Evolutionary conservation across 2,113 vertebrate genomes (phyloP).

Genomic region (Sylvia atricapilla): DNA sequence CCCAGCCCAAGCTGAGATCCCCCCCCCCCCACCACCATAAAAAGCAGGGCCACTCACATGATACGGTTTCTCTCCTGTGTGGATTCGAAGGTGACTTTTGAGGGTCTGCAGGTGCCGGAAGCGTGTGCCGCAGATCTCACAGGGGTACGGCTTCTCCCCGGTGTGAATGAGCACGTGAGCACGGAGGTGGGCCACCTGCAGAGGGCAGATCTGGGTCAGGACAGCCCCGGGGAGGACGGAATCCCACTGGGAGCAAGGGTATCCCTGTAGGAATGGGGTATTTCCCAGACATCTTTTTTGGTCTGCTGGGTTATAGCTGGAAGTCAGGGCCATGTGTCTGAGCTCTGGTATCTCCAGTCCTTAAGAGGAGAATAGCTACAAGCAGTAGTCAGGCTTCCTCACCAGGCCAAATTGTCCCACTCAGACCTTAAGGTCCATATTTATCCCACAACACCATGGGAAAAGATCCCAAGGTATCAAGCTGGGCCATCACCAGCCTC

Average conservation of each 20-base stretch:
- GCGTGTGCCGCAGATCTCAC: constrained; percentile 96
- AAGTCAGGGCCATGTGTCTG: not conserved
- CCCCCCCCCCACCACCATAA: not conserved
- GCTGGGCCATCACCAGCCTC: not conserved
- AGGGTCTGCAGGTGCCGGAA: constrained; percentile 96
- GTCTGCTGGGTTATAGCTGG: not conserved
- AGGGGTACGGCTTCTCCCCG: constrained; percentile 96
- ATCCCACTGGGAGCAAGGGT: not conserved
- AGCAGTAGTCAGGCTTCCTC: not conserved
- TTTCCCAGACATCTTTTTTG: not conserved
- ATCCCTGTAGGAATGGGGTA: not conserved
- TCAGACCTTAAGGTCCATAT: accelerated
- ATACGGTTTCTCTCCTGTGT: constrained; percentile 98
- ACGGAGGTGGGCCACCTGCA: constrained; percentile 93
- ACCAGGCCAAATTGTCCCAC: not conserved
- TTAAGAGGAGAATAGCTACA: not conserved
- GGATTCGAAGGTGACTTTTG: constrained; percentile 97
- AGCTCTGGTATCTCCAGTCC: not conserved
- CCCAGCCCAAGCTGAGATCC: not conserved
- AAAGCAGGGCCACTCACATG: constrained; percentile 80
- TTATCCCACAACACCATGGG: not conserved
- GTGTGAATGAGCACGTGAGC: constrained; percentile 97
- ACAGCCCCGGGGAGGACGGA: not conserved
- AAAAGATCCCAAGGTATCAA: not conserved
- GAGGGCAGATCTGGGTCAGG: not conserved